Evolutionary conservation across 2,888 invertebrate species (phyloP), one percentile per base, ranked within the genome.

Genomic region (Laothoe populi): DNA sequence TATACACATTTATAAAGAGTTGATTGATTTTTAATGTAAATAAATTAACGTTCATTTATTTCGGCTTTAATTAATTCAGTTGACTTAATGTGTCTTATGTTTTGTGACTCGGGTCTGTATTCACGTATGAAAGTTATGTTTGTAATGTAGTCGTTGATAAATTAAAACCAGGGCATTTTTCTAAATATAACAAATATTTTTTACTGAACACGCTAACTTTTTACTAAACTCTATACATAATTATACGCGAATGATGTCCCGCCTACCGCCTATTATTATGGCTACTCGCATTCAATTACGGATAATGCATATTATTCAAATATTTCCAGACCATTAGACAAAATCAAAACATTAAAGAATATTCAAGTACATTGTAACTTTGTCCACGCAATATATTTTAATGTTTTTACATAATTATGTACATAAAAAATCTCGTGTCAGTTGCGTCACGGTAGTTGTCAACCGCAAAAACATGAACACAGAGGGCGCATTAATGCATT

Each of bases 21-120:
- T 38, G 57, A 53, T 53, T 35, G 60, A 49, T 49, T 58, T 53
- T 42, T 19, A 21, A 53, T 53, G 53, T 53, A 53, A 31, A 53
- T 53, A 53, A 53, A 53, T 53, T 49, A 31, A 59, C 21, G 24
- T 42, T 16, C n/a, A 24, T 24, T 42, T 58, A 42, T 42, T 38
- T 24, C 31, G n/a, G 23, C 13, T 23, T 21, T 42, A 40, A 16
- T 24, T 49, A 16, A 24, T 26, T 42, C 21, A 19, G 11, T 11
- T 1, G 10, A 35, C 4, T 53, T 38, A n/a, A n/a, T n/a, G 13
- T 38, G 38, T 38, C 5, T 38, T 13, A 38, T 38, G 10, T 11
- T 31, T 38, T 10, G 38, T 38, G 11, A 38, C 10, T 38, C 8
- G 38, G 1, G 13, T 13, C 8, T 3, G 10, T 38, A 38, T 38